Evolutionary conservation across 2,113 vertebrate genomes (phyloP).

Genomic region (Pollachius pollachius): DNA sequence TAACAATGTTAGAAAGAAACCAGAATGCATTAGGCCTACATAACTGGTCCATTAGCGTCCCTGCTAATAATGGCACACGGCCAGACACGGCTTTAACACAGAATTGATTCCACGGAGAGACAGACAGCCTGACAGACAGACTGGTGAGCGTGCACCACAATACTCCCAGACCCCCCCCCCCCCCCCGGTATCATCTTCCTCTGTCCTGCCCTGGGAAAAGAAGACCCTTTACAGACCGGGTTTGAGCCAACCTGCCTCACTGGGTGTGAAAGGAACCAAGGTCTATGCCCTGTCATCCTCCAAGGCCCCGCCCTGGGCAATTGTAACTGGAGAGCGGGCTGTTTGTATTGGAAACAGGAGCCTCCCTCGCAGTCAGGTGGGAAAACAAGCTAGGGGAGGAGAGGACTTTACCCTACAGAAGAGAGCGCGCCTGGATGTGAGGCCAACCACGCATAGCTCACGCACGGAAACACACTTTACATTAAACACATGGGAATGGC

Average conservation of each 20-base stretch:
- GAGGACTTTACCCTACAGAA: conserved; percentile 61
- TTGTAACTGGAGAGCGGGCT: conserved; percentile 68
- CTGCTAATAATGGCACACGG: conserved; percentile 1
- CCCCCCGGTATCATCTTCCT: background rate
- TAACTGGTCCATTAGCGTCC: conserved; percentile 7
- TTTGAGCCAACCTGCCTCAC: conserved; percentile 22
- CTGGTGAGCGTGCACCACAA: background rate
- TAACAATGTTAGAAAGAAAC: conserved; percentile 16
- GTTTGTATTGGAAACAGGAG: conserved; percentile 74
- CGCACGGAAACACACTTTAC: conserved; percentile 27
- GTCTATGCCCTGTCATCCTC: conserved; percentile 32
- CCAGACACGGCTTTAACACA: background rate
- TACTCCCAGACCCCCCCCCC: background rate
- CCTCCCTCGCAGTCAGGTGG: conserved; percentile 54
- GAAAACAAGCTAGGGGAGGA: conserved; percentile 49
- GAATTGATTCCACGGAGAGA: background rate
- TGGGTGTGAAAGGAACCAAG: conserved; percentile 28
- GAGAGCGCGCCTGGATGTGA: conserved; percentile 20
- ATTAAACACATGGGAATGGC: conserved; percentile 15
- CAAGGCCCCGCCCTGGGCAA: conserved; percentile 54
- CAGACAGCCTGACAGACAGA: background rate
- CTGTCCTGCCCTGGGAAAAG: conserved; percentile 3
- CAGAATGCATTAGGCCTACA: conserved; percentile 7
- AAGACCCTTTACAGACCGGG: conserved; percentile 1
- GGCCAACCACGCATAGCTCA: conserved; percentile 11